Base-by-base conservation (phyloP, 1,140 invertebrate species). In the Tetramorium simillimum region DNA sequence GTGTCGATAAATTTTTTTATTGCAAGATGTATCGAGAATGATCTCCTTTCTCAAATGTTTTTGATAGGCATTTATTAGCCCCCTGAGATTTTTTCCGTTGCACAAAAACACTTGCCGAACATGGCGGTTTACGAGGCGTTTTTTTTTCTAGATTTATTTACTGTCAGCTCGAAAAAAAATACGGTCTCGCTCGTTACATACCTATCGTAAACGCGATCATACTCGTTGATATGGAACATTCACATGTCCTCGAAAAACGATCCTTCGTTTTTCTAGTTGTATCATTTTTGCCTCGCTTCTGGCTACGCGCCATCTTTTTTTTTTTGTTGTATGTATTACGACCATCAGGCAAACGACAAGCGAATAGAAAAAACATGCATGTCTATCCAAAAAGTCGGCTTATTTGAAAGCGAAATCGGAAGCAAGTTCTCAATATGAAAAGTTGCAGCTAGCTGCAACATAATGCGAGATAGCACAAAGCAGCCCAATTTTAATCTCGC, bases 131-230 rank as follows among this genome's bases (percentile, higher is more conserved):
- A 76, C 46, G 24, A 24, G 16, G 53, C 58, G 24, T 16, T 76
- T 90, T 76, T 90, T 88, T 81, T 87, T 65, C n/a, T 33, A 72
- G 65, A 88, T 89, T 91, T 88, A 91, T 88, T 85, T 90, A n/a
- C 43, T 24, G 73, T 75, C 53, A 43, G 62, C 18, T 9, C 37
- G 65, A 65, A 90, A 82, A 82, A 77, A 91, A 90, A 92, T 91
- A 87, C 49, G 65, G 76, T 33, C 28, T 37, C 33, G 49, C 33
- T 86, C 84, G 73, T 88, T 91, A 86, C 85, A 58, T 84, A 65
- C 14, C 65, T 60, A 56, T 70, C 81, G 85, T 91, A 92, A 92
- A 92, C 77, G 90, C 49, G 72, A 88, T 91, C 84, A 81, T 84
- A 70, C 77, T 84, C 24, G 81, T 33, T 62, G 63, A 5, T 49